Evolutionary conservation across 2,797 vertebrate genomes (phyloP), one percentile per base, ranked within the genome.

Genomic region (Loris lydekkerianus): DNA sequence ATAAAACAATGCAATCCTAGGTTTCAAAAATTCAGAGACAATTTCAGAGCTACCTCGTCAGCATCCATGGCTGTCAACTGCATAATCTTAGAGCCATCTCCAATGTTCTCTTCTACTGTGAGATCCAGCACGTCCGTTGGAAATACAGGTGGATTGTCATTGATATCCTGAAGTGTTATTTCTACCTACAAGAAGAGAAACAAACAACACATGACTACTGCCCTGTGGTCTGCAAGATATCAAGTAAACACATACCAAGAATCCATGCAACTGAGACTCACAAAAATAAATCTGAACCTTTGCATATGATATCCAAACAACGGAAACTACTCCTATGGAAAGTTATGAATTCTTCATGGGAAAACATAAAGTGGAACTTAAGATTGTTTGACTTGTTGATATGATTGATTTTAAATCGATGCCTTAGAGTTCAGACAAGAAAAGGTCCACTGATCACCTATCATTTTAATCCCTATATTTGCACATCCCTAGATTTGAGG

Each of bases 111-210:
- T 98, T 99, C 99, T 13, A 99, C 99, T 0, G 99, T 99, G 97
- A 99, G 99, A 87, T 99, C 99, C 7, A 99, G 99, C 93, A 98
- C 99, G 94, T 99, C 99, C 13, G 99, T 99, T 88, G 99, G 99
- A 98, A 99, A 99, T 56, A 99, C 97, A 6, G 99, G 99, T 1
- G 99, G 99, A 98, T 99, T 99, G 99, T 99, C 99, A 37, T 99
- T 99, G 98, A 99, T 98, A 96, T 99, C 99, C 97, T 99, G 99
- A 94, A 99, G 99, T 0, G 99, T 99, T 98, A 99, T 99, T 98
- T 99, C 99, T 97, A 99, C 99, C 99, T 99, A 98, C 87, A 97
- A 82, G 69, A 46, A 11, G 97, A 96, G 86, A 98, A 97, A 82
- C 60, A 60, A 91, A 97, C 0, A 23, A 46, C 1, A 3, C 10